These are phyloP conservation scores for Cephonodes hylas DNA, from an alignment of 2,888 invertebrate species.

Conservation along the genomic window DNA sequence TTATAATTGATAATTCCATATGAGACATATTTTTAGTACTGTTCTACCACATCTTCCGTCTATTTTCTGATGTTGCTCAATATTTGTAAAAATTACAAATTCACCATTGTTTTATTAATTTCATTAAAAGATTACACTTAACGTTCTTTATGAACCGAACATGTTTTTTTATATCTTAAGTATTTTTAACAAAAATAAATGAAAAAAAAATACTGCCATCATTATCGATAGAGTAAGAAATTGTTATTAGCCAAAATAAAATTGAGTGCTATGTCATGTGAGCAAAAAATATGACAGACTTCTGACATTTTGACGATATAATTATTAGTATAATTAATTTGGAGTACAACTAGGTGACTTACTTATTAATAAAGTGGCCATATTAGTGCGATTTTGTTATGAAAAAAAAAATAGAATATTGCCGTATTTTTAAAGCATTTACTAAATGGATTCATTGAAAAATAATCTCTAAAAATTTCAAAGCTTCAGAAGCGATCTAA, in stretches of 20 bases:
- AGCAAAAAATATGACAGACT: background rate
- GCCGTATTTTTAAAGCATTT: no score
- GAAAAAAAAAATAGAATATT: no score
- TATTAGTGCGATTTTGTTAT: background rate
- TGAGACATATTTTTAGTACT: background rate
- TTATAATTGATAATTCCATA: background rate
- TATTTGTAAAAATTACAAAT: background rate
- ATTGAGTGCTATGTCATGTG: background rate
- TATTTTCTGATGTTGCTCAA: background rate
- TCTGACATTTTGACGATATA: background rate
- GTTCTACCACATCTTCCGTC: background rate
- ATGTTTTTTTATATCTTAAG: background rate
- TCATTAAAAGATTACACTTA: background rate
- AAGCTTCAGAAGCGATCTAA: no score
- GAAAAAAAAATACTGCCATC: background rate
- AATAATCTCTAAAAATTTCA: no score
- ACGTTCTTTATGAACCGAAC: background rate
- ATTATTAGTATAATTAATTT: background rate
- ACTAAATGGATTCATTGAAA: background rate
- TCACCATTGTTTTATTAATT: background rate
- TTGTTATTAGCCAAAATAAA: background rate
- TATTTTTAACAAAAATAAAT: background rate
- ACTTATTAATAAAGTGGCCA: background rate
- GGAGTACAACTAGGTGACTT: conserved; percentile 17
- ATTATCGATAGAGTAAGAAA: background rate